Evolutionary conservation across 2,888 invertebrate species (phyloP).

Genomic region (Thera obeliscata): DNA sequence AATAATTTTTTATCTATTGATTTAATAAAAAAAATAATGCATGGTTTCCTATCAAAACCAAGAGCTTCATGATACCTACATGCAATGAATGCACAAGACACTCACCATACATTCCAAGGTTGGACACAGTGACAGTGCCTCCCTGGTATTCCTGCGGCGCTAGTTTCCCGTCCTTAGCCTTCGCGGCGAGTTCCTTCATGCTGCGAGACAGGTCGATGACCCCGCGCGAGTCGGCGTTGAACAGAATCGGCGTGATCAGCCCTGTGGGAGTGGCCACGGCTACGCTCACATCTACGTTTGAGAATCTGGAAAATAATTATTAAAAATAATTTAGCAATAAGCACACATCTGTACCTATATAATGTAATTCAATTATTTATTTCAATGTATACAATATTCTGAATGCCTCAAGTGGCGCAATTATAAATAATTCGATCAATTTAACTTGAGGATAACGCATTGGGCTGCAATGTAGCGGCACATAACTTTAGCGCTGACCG

Average conservation of each 20-base stretch:
- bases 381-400: too few species aligned
- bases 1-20: too few species aligned
- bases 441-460: too few species aligned
- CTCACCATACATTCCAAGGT: constrained; percentile 96
- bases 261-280: constrained; percentile 98
- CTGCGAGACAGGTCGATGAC: constrained; percentile 91
- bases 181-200: constrained; percentile 91
- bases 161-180: constrained; percentile 94
- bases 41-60: too few species aligned
- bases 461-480: too few species aligned
- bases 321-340: background rate
- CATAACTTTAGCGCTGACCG: too few species aligned
- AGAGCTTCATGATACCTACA: too few species aligned
- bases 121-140: constrained; percentile 97
- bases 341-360: background rate
- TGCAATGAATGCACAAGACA: constrained; percentile 14
- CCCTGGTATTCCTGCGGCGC: constrained; percentile 98
- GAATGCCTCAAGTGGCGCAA: too few species aligned
- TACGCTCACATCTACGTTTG: constrained; percentile 97
- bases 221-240: constrained; percentile 95
- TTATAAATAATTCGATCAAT: too few species aligned
- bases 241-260: constrained; percentile 98
- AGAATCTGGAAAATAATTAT: constrained; percentile 85
- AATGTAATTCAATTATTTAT: too few species aligned
- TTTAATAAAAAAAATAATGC: too few species aligned